Percentiles rank a stretch among this genome's conserved stretches.
These are phyloP conservation scores for Caenorhabditis inopinata DNA, from an alignment of 1,140 invertebrate species.

Conservation along the genomic window DNA sequence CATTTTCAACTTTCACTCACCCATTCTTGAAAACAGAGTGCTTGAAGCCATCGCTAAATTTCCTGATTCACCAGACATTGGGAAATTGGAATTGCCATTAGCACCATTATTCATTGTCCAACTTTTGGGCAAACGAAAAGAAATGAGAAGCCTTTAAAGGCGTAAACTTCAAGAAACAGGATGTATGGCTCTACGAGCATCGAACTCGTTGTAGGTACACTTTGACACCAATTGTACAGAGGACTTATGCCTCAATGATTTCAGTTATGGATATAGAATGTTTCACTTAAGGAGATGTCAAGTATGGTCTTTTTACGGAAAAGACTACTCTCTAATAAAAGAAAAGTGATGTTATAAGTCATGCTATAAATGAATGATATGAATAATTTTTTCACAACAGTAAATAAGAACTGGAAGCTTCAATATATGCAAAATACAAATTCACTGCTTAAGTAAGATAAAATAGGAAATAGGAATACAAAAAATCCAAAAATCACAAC, in stretches of 20 bases:
- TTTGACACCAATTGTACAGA: background rate
- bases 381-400: too few relatives aligned
- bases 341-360: too few relatives aligned
- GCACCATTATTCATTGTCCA: background rate
- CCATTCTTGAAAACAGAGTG: background rate
- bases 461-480: background rate
- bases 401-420: too few relatives aligned
- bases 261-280: too few relatives aligned
- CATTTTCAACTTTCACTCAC: background rate
- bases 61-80: background rate
- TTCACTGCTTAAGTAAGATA: background rate
- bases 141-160: background rate
- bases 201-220: background rate
- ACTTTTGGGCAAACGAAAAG: background rate
- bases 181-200: background rate
- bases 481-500: too few relatives aligned
- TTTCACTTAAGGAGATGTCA: too few relatives aligned
- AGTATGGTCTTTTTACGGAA: too few relatives aligned
- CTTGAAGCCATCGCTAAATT: background rate
- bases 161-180: background rate
- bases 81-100: constrained; percentile 10
- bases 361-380: too few relatives aligned
- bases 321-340: too few relatives aligned
- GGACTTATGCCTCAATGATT: background rate
- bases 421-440: too few relatives aligned